A percentile compares a stretch with the other conserved stretches of the same genome.
Conservation (phyloP, 2,888 invertebrate species). For the Linyphia triangularis region DNA sequence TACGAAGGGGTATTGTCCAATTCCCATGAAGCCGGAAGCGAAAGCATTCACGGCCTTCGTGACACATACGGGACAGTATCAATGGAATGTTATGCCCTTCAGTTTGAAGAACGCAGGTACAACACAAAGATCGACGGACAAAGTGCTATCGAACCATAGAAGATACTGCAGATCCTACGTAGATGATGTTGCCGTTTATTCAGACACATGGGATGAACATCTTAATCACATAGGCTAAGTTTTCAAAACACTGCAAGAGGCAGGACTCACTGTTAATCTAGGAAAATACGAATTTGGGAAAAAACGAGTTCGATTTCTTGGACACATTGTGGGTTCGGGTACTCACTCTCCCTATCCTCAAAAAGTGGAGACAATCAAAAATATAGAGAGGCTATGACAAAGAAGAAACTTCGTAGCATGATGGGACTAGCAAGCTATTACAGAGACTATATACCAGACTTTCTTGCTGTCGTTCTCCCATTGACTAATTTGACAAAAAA, state of each 20-base stretch:
- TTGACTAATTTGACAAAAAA: not conserved
- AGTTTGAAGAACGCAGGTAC: not conserved
- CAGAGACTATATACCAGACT: not conserved
- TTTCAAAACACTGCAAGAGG: not conserved
- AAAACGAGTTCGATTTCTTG: not conserved
- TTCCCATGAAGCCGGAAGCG: not conserved
- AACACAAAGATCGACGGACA: not conserved
- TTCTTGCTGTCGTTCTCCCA: not conserved
- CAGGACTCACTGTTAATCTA: not conserved
- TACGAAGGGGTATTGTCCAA: conserved; percentile 19
- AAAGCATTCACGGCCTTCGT: conserved; percentile 7
- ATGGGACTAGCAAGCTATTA: not conserved
- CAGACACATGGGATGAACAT: not conserved
- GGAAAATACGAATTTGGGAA: not conserved
- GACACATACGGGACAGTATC: not conserved
- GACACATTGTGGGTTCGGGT: not conserved
- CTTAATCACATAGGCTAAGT: not conserved
- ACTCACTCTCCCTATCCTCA: not conserved
- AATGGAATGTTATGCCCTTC: conserved; percentile 1
- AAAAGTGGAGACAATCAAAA: not conserved
- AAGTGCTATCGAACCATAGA: not conserved
- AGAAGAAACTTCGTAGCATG: not conserved
- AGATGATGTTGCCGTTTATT: not conserved
- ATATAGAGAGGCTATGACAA: not conserved
- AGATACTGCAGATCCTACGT: not conserved